Conservation (phyloP, 2,797 vertebrate species). For the Acanthurus tractus region DNA sequence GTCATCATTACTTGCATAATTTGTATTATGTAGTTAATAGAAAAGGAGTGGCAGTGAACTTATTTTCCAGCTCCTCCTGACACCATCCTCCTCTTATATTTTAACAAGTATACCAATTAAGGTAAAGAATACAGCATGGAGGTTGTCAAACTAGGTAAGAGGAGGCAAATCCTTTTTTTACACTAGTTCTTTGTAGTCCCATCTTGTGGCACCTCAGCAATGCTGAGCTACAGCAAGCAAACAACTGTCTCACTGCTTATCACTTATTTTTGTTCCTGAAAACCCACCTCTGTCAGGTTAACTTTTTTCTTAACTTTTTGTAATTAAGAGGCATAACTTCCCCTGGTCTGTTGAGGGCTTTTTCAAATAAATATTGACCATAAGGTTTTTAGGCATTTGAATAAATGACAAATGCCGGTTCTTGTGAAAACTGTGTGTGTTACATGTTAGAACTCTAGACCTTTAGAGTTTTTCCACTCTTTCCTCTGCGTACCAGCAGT, state of each 20-base stretch:
- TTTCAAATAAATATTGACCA: background rate
- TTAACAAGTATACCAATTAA: background rate
- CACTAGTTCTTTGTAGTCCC: too few relatives aligned
- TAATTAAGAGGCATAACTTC: background rate
- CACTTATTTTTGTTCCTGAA: background rate
- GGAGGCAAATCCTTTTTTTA: background rate
- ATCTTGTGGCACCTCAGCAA: too few relatives aligned
- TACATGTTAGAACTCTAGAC: background rate
- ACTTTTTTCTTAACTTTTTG: background rate
- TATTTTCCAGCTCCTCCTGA: too few relatives aligned
- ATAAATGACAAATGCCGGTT: background rate
- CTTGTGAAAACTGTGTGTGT: background rate
- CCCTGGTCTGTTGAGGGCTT: too few relatives aligned
- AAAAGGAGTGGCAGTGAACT: background rate
- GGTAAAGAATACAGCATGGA: too few relatives aligned
- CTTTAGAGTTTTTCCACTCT: constrained; percentile 12
- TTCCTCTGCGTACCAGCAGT: constrained; percentile 13
- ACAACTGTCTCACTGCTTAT: background rate
- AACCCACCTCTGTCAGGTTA: background rate
- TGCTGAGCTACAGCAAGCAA: background rate
- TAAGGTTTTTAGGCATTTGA: background rate
- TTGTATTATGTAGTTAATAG: background rate
- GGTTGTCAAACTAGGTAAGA: background rate
- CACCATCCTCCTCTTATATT: background rate
- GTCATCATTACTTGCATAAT: too few relatives aligned